Evolutionary conservation across 2,888 invertebrate species (phyloP), one percentile per base, ranked within the genome.

Genomic region (Alentia gelatinosa): DNA sequence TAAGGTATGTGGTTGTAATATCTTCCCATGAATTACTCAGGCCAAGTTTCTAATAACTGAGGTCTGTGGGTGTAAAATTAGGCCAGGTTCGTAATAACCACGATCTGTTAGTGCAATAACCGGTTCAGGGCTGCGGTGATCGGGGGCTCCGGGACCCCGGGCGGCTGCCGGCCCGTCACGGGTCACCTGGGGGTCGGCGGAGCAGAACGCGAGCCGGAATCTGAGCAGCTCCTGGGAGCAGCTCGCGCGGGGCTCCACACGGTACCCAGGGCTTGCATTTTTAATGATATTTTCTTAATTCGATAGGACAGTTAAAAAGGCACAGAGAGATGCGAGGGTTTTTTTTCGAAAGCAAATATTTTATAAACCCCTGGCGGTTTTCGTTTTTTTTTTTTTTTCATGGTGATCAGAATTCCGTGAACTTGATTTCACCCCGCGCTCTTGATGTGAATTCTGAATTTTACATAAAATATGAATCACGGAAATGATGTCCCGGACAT

Each of bases 211-310:
- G 68, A 26, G 5, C 68, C 30, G 68, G 68, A 68, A 30, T 26
- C 26, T 26, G 68, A 30, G 68, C 68, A 30, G 68, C 68, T 68
- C 68, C 68, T 12, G 68, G 68, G 68, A 68, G 4, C 26, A 68
- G 5, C 68, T 30, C 68, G 30, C 68, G 12, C 12, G 68, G 68
- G 68, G 68, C 68, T 30, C 68, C 68, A 1, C 23, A 68, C 68
- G 30, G n/a, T 30, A 68, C 68, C 68, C 68, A 68, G 68, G 68
- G 30, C 68, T 12, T 68, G 68, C 68, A 68, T 68, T 68, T 68
- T 68, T 68, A 68, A 68, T 68, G 68, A 30, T 68, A 68, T 68
- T 68, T 68, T 68, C 68, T 68, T 68, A 68, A 68, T 68, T 68
- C 30, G 68, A 68, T 68, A 56, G 56, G 56, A 56, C 56, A 56